phyloP scores from a whole-genome alignment of 2,113 vertebrate genomes.

The Mus musculus region DNA sequence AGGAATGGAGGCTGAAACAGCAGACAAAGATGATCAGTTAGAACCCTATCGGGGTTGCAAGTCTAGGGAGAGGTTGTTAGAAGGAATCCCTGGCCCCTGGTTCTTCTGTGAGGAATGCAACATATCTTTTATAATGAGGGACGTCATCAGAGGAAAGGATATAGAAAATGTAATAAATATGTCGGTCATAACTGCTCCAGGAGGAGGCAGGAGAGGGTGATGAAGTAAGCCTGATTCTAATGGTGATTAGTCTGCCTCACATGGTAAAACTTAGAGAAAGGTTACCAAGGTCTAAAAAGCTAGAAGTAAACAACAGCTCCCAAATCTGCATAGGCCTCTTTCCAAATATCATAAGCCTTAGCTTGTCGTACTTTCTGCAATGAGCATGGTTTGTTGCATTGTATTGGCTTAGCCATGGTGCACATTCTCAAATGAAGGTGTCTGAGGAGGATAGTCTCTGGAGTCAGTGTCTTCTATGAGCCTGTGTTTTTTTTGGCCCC shows the following conservation, averaged over 20 bases:
- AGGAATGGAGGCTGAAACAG: background rate
- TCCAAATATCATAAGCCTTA: background rate
- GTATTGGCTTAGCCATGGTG: background rate
- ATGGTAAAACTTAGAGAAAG: conserved; percentile 9
- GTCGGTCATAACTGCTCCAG: background rate
- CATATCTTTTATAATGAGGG: background rate
- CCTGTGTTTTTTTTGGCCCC: background rate
- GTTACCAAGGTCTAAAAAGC: background rate
- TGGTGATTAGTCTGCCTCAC: background rate
- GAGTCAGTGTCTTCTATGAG: background rate
- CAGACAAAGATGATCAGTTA: background rate
- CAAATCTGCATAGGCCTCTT: background rate
- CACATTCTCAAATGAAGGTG: background rate
- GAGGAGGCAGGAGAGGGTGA: background rate
- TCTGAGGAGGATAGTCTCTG: background rate
- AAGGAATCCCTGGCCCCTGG: background rate
- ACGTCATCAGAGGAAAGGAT: background rate
- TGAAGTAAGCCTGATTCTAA: background rate
- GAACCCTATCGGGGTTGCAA: too few species aligned
- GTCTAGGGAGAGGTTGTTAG: background rate
- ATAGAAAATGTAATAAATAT: background rate
- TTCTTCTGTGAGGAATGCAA: background rate
- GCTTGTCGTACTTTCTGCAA: background rate
- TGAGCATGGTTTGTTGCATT: background rate
- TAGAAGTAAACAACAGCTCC: background rate